These are phyloP conservation scores for Callipepla squamata DNA, from an alignment of 2,113 vertebrate genomes.

Conservation along the genomic window DNA sequence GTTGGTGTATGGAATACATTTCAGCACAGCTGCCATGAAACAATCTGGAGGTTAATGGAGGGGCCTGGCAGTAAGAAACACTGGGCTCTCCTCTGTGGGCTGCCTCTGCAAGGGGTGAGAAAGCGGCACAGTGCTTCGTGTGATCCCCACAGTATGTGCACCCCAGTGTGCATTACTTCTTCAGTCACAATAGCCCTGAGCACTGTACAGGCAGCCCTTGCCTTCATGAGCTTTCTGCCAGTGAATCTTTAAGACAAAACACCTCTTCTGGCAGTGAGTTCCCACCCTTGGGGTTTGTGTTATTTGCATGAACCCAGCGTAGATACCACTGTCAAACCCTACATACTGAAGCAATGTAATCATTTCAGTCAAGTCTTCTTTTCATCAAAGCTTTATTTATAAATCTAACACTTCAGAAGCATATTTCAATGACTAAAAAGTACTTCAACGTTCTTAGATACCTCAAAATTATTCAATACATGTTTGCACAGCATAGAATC, in stretches of 20 bases:
- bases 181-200: not conserved
- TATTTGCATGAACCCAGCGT: not conserved
- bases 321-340: not conserved
- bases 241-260: not conserved
- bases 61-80: not conserved
- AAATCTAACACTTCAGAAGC: not conserved
- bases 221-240: not conserved
- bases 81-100: not conserved
- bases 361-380: not conserved
- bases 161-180: accelerated
- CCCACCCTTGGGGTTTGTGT: not conserved
- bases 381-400: not conserved
- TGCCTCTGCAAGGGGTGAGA: not conserved
- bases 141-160: not conserved
- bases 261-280: not conserved
- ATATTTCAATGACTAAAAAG: not conserved
- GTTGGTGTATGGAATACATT: constrained; percentile 49
- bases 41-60: constrained; percentile 25
- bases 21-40: constrained; percentile 29
- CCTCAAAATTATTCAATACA: not conserved
- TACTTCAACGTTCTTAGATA: not conserved
- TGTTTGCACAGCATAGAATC: not conserved
- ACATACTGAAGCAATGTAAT: not conserved
- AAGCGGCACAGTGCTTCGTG: not conserved
- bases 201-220: not conserved